Evolutionary conservation across 1,140 invertebrate genomes (phyloP).

Genomic region (Zaprionus gabonicus): DNA sequence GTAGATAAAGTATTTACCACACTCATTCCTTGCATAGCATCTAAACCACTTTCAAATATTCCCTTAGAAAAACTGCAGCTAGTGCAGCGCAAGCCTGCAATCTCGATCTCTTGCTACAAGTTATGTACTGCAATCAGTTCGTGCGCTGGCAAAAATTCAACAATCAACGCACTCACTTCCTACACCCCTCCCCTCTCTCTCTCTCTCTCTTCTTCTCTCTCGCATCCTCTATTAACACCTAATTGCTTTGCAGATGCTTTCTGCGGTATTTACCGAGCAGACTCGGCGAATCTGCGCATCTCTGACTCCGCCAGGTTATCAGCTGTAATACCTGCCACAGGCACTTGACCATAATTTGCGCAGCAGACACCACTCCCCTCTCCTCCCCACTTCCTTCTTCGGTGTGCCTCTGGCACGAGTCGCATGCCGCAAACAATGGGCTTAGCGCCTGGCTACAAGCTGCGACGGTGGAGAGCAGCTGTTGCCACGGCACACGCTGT

Average conservation of each 20-base stretch:
- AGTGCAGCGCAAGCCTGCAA: too few species aligned
- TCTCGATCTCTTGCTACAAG: neutral
- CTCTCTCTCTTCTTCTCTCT: too few species aligned
- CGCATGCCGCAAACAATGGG: conserved; percentile 57
- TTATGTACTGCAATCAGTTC: neutral
- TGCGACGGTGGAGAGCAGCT: conserved; percentile 55
- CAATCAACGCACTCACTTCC: neutral
- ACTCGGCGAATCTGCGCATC: conserved; percentile 12
- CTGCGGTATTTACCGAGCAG: conserved; percentile 22
- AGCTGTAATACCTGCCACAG: conserved; percentile 33
- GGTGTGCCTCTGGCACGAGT: neutral
- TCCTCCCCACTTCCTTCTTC: neutral
- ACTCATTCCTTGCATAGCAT: too few species aligned
- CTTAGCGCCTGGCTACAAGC: conserved; percentile 72
- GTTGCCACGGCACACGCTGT: conserved; percentile 37
- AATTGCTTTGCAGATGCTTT: conserved; percentile 35
- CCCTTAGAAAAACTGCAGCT: too few species aligned
- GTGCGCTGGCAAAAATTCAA: neutral
- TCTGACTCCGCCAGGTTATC: conserved; percentile 21
- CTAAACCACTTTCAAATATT: too few species aligned
- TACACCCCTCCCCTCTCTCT: neutral
- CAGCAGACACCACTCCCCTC: neutral
- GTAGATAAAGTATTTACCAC: too few species aligned
- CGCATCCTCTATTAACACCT: conserved; percentile 25
- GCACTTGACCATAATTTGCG: conserved; percentile 34